phyloP scores from a whole-genome alignment of 2,888 invertebrate genomes.

The Hemistola chrysoprasaria region DNA sequence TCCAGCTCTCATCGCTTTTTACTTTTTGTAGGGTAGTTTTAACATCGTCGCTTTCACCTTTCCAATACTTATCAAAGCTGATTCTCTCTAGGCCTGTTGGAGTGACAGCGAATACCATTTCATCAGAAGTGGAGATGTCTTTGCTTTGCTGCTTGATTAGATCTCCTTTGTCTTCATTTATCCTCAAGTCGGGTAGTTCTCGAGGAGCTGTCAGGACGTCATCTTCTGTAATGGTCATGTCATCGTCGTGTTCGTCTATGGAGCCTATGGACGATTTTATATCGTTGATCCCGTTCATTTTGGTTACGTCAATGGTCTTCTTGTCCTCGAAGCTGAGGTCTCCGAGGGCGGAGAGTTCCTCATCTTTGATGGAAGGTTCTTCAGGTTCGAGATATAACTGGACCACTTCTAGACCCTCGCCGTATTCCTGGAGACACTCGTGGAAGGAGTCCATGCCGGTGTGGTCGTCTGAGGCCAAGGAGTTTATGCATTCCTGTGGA shows the following conservation, averaged over 20 bases:
- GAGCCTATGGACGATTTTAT: constrained; percentile 68
- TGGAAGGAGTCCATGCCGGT: constrained; percentile 85
- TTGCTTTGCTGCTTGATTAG: constrained; percentile 74
- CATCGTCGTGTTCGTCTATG: constrained; percentile 70
- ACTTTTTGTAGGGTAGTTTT: constrained; percentile 50
- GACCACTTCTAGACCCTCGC: constrained; percentile 83
- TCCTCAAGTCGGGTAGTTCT: constrained; percentile 60
- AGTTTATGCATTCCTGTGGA: constrained; percentile 76
- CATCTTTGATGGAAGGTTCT: constrained; percentile 78
- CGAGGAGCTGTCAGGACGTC: constrained; percentile 63
- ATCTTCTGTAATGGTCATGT: constrained; percentile 77
- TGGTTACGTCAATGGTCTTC: constrained; percentile 41
- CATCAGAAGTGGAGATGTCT: constrained; percentile 77
- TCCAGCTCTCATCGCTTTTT: constrained; percentile 71
- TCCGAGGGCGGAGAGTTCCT: constrained; percentile 69
- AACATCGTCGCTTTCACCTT: constrained; percentile 49
- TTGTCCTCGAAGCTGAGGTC: constrained; percentile 73
- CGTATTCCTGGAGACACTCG: constrained; percentile 85
- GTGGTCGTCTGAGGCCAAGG: constrained; percentile 83
- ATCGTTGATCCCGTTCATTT: constrained; percentile 57
- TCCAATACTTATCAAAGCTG: constrained; percentile 78
- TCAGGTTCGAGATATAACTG: constrained; percentile 84
- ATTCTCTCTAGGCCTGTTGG: constrained; percentile 77
- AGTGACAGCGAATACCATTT: constrained; percentile 79
- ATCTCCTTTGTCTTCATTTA: constrained; percentile 50